These are phyloP conservation scores for Graphium colonna DNA, from an alignment of 2,888 invertebrate species.

Conservation along the genomic window DNA sequence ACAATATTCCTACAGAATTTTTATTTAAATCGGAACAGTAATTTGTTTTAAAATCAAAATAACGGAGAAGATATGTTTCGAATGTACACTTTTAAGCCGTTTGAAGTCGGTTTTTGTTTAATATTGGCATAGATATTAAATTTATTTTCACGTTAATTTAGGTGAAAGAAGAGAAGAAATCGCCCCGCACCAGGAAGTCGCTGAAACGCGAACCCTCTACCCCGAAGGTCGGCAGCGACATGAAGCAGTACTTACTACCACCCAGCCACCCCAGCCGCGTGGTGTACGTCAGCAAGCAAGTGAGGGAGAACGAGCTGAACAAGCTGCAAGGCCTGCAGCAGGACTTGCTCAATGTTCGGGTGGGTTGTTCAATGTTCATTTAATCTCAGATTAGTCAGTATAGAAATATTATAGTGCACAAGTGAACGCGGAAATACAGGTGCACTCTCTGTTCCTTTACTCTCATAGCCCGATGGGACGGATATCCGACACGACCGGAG, in stretches of 20 bases:
- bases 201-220: constrained; percentile 27
- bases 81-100: no score
- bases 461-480: no score
- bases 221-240: constrained; percentile 35
- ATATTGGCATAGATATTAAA: no score
- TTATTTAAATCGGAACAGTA: no score
- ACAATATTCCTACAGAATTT: no score
- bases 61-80: no score
- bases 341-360: constrained; percentile 63
- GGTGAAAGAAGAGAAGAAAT: constrained; percentile 34
- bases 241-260: constrained; percentile 57
- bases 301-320: constrained; percentile 63
- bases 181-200: constrained; percentile 37
- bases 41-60: no score
- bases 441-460: no score
- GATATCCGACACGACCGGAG: no score
- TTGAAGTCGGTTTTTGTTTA: no score
- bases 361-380: constrained; percentile 31
- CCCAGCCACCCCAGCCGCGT: constrained; percentile 66
- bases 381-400: neutral
- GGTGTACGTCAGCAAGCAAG: constrained; percentile 63
- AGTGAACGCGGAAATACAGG: no score
- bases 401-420: no score
- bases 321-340: constrained; percentile 64
- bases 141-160: constrained; percentile 11